Base-by-base conservation (phyloP, 2,113 vertebrate species). In the Scolopax mira region DNA sequence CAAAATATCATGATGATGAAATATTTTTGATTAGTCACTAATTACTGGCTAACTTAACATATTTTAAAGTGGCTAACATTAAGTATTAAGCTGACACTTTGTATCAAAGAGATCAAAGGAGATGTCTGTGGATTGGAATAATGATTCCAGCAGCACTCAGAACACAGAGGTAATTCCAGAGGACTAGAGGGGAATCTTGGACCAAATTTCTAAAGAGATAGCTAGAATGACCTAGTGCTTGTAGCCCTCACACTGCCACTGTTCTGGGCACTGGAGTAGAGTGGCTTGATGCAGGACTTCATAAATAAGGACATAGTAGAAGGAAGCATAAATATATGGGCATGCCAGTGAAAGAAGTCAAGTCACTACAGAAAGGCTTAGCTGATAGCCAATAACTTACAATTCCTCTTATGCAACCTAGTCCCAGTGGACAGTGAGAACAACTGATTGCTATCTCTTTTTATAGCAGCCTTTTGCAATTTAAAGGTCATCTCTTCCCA, bases 401-500 rank as follows among this genome's bases (percentile, higher is more conserved):
- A 23, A 44, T 87, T 87, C 17, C 58, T 81, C 73, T 71, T 7
- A 9, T 74, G 73, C 46, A 87, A 12, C 21, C 31, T 17, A 3
- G 33, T 80, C 77, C 64, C 81, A 79, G 35, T 4, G 46, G 73
- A 61, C 49, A 77, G 39, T 18, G 27, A 87, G 69, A 78, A 65
- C 46, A 66, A 37, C 24, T 55, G 79, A 88, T 82, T 65, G 51
- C 25, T 72, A 10, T 75, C 33, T 48, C 25, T 85, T 70, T 77
- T 82, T 75, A 72, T 27, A 79, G 42, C 48, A 49, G 35, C n/a
- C 33, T 90, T 91, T 92, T 92, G 57, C 37, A 89, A 51, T 64
- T 64, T 55, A 75, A 88, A 93, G 66, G 13, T 62, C 62, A 74
- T 74, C 30, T 82, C 19, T 31, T 87, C 69, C 18, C 19, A 71